A percentile compares a stretch with the other conserved stretches of the same genome.
Evolutionary conservation across 2,113 vertebrate genomes (phyloP).

Genomic region (Argyrosomus japonicus): DNA sequence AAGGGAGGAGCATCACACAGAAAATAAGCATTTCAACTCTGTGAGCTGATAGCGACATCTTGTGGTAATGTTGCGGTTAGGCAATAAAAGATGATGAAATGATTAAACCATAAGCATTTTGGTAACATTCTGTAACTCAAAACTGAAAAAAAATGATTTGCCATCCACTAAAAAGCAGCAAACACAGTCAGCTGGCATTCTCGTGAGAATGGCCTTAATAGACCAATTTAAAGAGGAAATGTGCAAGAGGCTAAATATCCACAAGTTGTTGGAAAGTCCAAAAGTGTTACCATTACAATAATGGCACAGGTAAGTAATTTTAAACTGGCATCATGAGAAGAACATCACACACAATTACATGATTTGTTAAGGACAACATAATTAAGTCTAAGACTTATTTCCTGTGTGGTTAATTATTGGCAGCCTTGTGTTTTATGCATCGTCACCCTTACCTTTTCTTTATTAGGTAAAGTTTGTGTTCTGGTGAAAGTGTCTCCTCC

Average conservation of each 20-base stretch:
- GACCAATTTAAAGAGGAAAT: neutral
- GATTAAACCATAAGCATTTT: neutral
- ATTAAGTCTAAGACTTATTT: neutral
- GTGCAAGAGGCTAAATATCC: neutral
- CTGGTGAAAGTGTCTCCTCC: conserved; percentile 72
- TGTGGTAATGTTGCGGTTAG: conserved; percentile 20
- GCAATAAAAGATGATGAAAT: neutral
- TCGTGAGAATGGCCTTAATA: neutral
- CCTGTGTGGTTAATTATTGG: neutral
- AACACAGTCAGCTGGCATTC: neutral
- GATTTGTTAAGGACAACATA: neutral
- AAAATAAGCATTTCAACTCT: neutral
- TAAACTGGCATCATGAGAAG: neutral
- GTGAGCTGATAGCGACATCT: conserved; percentile 57
- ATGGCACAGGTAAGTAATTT: neutral
- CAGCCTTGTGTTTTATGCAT: neutral
- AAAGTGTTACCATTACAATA: neutral
- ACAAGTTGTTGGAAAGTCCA: neutral
- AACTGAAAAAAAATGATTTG: neutral
- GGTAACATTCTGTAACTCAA: neutral
- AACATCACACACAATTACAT: neutral
- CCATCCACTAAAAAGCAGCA: neutral
- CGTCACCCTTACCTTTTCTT: conserved; percentile 67
- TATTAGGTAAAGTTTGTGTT: conserved; percentile 76
- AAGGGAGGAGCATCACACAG: conserved; percentile 56